Base-by-base conservation (phyloP, 1,140 invertebrate species). In the Whitmania pigra region DNA sequence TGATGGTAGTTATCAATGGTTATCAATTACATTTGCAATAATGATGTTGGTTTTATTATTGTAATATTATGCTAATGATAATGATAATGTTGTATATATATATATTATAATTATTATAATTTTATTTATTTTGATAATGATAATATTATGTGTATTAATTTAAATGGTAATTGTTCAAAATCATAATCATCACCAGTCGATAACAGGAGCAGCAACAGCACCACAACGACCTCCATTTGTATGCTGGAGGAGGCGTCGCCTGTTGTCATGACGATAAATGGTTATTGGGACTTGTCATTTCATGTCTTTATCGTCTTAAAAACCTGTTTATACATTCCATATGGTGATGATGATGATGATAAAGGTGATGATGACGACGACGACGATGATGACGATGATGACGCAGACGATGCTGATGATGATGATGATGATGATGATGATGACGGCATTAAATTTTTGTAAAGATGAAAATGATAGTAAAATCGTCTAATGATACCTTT, bases 321-420 rank as follows among this genome's bases (percentile, higher is more conserved):
- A 17, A 49, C 7, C 40, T 49, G 22, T 25, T 18, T 53, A 70
- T 54, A 54, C 53, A 31, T 25, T 63, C 11, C 2, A 4, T 7
- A 20, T 18, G 57, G 29, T 63, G 57, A 63, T 63, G 57, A 63
- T n/a, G 57, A 31, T n/a, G 57, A 63, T 57, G 54, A 57, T 57
- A 9, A 25, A 4, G 54, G 9, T 57, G 54, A 57, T 57, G 54
- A 57, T 57, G 54, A 25, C 9, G 54, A 57, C 9, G 54, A 9
- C 9, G 54, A 9, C 9, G 54, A 9, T 57, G 54, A 9, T 57
- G 54, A 57, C 9, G 54, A 57, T 25, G 54, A 9, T 57, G 54
- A 57, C 9, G 54, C 2, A 4, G 54, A 57, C 9, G 54, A 25
- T 57, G 54, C 2, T 57, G 54, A 57, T 57, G 54, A 57, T 57